These are phyloP conservation scores for Chaunax sp. DNA, from an alignment of 2,797 vertebrate genomes.

Conservation along the genomic window DNA sequence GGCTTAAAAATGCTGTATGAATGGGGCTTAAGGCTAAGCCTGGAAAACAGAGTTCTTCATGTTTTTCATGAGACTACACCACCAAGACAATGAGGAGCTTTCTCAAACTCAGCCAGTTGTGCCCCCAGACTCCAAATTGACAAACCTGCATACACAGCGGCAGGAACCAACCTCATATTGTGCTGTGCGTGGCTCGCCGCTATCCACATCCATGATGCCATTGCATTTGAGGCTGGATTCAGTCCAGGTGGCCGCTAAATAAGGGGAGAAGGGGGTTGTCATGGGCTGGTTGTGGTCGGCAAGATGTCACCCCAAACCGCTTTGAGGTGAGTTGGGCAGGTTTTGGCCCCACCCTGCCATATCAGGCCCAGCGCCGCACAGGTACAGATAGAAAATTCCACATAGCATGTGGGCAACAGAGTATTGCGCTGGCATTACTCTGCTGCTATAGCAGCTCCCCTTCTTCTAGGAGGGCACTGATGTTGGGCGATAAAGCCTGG, in stretches of 20 bases:
- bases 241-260: neutral
- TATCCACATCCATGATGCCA: neutral
- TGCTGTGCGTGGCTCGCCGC: neutral
- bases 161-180: neutral
- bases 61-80: neutral
- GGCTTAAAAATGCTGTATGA: too few relatives aligned
- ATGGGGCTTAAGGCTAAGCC: too few relatives aligned
- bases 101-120: constrained; percentile 3
- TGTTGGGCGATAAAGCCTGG: neutral
- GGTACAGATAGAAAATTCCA: too few relatives aligned
- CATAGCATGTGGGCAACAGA: too few relatives aligned
- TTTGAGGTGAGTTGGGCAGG: too few relatives aligned
- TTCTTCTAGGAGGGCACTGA: neutral
- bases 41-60: neutral
- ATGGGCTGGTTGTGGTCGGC: too few relatives aligned
- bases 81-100: neutral
- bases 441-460: neutral
- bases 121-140: neutral
- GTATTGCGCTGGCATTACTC: neutral
- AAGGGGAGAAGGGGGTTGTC: too few relatives aligned
- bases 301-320: too few relatives aligned
- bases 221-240: constrained; percentile 1
- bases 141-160: neutral
- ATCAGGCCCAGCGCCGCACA: too few relatives aligned
- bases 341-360: too few relatives aligned